Percentiles rank a stretch among this genome's conserved stretches.
Conservation (phyloP, 2,888 invertebrate species). For the Andricus quercusramuli region DNA sequence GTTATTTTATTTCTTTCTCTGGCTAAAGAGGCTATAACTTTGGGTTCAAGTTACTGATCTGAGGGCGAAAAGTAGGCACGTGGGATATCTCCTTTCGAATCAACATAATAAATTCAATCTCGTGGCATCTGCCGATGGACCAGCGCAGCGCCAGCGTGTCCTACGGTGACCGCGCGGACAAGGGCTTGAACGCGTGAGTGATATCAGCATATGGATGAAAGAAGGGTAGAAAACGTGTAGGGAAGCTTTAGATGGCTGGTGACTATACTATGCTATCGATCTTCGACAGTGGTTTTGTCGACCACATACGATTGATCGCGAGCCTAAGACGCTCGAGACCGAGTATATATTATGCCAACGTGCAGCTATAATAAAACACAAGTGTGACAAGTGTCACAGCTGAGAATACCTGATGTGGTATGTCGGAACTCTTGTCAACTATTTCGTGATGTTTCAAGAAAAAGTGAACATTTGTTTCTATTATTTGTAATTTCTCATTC, state of each 20-base stretch:
- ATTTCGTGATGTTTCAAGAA: background rate
- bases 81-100: conserved; percentile 38
- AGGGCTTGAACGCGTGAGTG: conserved; percentile 59
- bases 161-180: conserved; percentile 54
- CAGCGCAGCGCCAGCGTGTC: conserved; percentile 6
- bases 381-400: conserved; percentile 39
- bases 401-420: conserved; percentile 1
- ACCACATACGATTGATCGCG: conserved; percentile 22
- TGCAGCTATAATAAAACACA: conserved; percentile 35
- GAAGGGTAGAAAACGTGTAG: conserved; percentile 63
- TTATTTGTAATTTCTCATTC: background rate
- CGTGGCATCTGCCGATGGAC: conserved; percentile 31
- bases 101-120: conserved; percentile 42
- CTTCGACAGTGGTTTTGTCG: conserved; percentile 8
- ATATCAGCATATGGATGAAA: conserved; percentile 74
- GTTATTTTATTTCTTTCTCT: conserved; percentile 16
- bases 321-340: background rate
- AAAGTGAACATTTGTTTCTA: background rate
- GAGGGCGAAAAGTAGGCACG: conserved; percentile 29
- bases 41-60: conserved; percentile 29
- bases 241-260: conserved; percentile 18
- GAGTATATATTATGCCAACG: conserved; percentile 27
- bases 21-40: conserved; percentile 36
- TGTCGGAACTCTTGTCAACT: background rate
- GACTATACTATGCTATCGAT: conserved; percentile 25